Percentiles rank a stretch among this genome's conserved stretches.
These are phyloP conservation scores for Corythornis leucogaster DNA, from an alignment of 2,797 vertebrate genomes.

Conservation along the genomic window DNA sequence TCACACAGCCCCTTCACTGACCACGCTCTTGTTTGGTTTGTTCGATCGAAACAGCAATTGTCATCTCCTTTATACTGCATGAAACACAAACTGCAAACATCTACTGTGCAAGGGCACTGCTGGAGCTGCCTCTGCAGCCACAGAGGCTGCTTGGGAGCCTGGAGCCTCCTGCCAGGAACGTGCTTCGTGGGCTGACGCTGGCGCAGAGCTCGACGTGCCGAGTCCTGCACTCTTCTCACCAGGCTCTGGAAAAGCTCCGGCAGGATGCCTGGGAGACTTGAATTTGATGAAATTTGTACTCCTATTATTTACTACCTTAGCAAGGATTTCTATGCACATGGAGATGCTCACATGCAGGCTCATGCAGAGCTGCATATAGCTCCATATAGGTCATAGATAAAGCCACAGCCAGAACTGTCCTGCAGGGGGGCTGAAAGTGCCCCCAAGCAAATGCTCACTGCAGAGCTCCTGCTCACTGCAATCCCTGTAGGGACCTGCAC, in stretches of 20 bases:
- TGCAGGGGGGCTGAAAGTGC: not conserved
- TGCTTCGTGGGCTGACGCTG: not conserved
- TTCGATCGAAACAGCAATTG: not conserved
- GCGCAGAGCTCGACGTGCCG: not conserved
- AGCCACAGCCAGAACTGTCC: not conserved
- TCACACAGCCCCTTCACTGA: not conserved
- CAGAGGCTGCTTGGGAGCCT: not conserved
- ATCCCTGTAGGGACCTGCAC: not conserved
- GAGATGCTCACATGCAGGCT: accelerated
- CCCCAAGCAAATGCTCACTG: accelerated
- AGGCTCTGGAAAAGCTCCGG: constrained; percentile 45
- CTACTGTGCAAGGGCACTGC: not conserved
- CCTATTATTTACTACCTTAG: not conserved
- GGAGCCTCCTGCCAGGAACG: not conserved
- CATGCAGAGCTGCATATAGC: not conserved
- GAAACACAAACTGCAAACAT: not conserved
- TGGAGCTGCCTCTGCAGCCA: not conserved
- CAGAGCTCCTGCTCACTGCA: not conserved
- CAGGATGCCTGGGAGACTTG: not conserved
- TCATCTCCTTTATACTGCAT: not conserved
- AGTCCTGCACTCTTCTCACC: not conserved
- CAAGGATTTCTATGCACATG: not conserved
- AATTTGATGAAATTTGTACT: not conserved
- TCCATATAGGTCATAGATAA: not conserved
- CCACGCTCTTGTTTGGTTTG: not conserved